These are phyloP conservation scores for Manis javanica DNA, from an alignment of 2,797 vertebrate species.

Conservation along the genomic window DNA sequence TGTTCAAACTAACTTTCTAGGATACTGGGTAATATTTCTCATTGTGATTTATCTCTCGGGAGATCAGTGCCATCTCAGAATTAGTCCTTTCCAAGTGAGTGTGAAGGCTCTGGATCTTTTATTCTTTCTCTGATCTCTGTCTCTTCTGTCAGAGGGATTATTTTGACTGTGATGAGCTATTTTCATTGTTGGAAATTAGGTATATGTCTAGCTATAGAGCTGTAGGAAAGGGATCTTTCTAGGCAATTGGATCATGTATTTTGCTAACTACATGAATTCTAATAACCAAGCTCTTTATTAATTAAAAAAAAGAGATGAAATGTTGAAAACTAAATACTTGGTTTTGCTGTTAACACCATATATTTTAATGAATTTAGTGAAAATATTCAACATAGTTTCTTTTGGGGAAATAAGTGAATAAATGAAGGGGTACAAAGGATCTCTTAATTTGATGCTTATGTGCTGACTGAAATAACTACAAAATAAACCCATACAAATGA, in stretches of 20 bases:
- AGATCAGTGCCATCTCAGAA: not conserved
- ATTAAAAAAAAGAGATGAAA: conserved; percentile 28
- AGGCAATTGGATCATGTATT: conserved; percentile 12
- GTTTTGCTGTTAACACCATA: conserved; percentile 50
- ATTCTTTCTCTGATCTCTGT: not conserved
- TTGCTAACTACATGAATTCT: conserved; percentile 50
- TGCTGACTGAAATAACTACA: conserved; percentile 69
- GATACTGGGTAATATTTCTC: not conserved
- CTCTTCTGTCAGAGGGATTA: conserved; percentile 39
- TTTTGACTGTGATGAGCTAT: not conserved
- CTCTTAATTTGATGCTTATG: conserved; percentile 69
- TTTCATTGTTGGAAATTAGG: not conserved
- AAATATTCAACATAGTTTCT: conserved; percentile 74
- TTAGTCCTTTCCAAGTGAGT: not conserved
- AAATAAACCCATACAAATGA: conserved; percentile 42
- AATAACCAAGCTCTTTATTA: not conserved
- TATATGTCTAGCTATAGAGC: not conserved
- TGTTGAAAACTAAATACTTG: conserved; percentile 57
- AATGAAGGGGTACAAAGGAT: conserved; percentile 57
- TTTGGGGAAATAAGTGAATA: conserved; percentile 43
- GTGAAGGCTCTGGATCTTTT: not conserved
- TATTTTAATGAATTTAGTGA: conserved; percentile 48
- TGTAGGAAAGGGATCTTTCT: not conserved
- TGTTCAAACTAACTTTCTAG: not conserved
- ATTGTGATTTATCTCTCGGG: not conserved